These are phyloP conservation scores for Bothrops alternatus DNA, from an alignment of 2,797 vertebrate species.

Conservation along the genomic window DNA sequence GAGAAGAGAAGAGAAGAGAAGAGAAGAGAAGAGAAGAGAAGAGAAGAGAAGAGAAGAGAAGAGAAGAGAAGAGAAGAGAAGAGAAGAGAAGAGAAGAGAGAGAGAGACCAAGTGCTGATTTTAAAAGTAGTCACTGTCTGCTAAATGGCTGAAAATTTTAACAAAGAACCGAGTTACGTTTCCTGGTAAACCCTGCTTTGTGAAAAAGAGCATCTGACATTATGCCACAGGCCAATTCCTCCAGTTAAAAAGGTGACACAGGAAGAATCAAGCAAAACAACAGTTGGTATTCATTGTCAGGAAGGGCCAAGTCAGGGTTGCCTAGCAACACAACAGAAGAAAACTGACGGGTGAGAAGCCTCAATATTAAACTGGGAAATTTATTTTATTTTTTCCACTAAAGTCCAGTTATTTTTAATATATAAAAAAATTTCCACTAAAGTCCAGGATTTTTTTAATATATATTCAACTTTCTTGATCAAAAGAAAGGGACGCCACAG, in stretches of 20 bases:
- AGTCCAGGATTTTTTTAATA: not conserved
- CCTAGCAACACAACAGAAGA: slow-evolving; percentile 7
- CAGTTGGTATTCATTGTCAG: slow-evolving; percentile 13
- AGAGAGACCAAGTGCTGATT: not conserved
- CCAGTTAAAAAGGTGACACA: not conserved
- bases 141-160: not conserved
- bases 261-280: slow-evolving; percentile 23
- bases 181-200: not conserved
- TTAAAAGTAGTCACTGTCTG: not conserved
- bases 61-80: no score
- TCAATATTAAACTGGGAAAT: not conserved
- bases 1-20: not conserved
- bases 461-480: not conserved
- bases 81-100: no score
- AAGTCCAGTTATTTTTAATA: not conserved
- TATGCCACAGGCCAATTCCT: slow-evolving; percentile 9
- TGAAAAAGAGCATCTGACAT: slow-evolving; percentile 29
- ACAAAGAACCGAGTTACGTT: not conserved
- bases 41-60: no score
- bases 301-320: not conserved
- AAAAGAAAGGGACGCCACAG: not conserved
- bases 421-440: not conserved
- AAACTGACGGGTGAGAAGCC: not conserved
- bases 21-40: no score
- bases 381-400: not conserved